Conservation (phyloP, 2,888 invertebrate species). For the Drosophila acutilabella region DNA sequence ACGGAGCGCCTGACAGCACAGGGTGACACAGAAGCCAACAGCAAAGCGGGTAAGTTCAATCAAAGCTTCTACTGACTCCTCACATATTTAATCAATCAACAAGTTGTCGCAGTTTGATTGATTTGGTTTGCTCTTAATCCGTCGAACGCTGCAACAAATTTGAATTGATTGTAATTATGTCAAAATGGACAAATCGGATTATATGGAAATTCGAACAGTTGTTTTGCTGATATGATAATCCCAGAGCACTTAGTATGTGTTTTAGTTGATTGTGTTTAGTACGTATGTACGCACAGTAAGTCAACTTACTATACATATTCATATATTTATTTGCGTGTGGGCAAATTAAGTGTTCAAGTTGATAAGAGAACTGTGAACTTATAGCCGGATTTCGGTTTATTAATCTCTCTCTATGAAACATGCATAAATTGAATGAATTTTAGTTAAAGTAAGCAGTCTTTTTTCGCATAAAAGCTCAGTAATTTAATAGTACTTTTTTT, state of each 20-base stretch:
- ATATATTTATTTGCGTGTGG: too few relatives aligned
- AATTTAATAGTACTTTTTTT: not conserved
- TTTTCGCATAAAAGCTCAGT: too few relatives aligned
- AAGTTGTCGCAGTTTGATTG: slow-evolving; percentile 25
- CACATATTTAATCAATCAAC: slow-evolving; percentile 11
- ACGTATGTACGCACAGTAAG: not conserved
- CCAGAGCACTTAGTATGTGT: slow-evolving; percentile 15
- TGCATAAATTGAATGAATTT: not conserved
- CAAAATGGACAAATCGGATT: slow-evolving; percentile 61
- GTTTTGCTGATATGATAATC: slow-evolving; percentile 25
- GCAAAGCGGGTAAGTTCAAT: slow-evolving; percentile 91
- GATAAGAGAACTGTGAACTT: slow-evolving; percentile 24
- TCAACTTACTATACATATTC: not conserved
- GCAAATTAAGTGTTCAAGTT: not conserved
- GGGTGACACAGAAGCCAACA: slow-evolving; percentile 90
- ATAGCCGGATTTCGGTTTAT: slow-evolving; percentile 13
- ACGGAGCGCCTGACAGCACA: slow-evolving; percentile 88
- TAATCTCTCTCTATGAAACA: not conserved
- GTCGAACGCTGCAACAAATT: slow-evolving; percentile 47
- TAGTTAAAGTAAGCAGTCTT: too few relatives aligned
- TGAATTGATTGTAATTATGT: slow-evolving; percentile 66
- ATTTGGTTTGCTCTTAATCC: slow-evolving; percentile 48
- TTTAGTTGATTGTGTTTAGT: slow-evolving; percentile 14
- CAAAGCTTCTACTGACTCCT: not conserved
- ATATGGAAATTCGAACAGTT: slow-evolving; percentile 59